A percentile compares a stretch with the other conserved stretches of the same genome.
Conservation (phyloP, 2,888 invertebrate genomes). For the Podotricha telesiphe region DNA sequence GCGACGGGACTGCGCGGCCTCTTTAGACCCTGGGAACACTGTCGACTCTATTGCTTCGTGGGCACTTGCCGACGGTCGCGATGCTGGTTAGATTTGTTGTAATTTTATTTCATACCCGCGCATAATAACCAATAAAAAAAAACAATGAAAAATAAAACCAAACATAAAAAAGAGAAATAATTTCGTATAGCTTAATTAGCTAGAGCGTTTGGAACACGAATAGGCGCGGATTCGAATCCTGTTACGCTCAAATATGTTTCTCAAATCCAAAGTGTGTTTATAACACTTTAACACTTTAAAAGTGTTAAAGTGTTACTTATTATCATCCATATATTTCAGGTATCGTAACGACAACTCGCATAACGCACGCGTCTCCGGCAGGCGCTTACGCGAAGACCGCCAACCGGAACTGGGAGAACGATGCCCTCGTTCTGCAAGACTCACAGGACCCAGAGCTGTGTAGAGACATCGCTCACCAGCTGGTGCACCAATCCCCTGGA, state of each 20-base stretch:
- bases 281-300: too few species aligned
- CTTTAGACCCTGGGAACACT: conserved; percentile 76
- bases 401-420: conserved; percentile 89
- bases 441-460: conserved; percentile 59
- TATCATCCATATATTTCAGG: conserved; percentile 57
- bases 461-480: conserved; percentile 61
- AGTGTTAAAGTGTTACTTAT: too few species aligned
- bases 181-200: too few species aligned
- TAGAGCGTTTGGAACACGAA: too few species aligned
- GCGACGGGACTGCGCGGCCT: conserved; percentile 83
- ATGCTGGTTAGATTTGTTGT: conserved; percentile 54
- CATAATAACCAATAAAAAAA: too few species aligned
- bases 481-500: conserved; percentile 42
- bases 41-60: conserved; percentile 86
- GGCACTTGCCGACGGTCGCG: conserved; percentile 80
- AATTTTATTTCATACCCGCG: neutral
- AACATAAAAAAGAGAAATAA: too few species aligned
- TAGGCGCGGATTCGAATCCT: too few species aligned
- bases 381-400: conserved; percentile 85
- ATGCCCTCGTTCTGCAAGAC: conserved; percentile 74
- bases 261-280: too few species aligned
- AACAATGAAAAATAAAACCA: too few species aligned
- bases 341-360: conserved; percentile 89
- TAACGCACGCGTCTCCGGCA: conserved; percentile 91
- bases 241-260: too few species aligned